Evolutionary conservation across 2,888 invertebrate species (phyloP).

Genomic region (Rhaphigaster nebulosa): DNA sequence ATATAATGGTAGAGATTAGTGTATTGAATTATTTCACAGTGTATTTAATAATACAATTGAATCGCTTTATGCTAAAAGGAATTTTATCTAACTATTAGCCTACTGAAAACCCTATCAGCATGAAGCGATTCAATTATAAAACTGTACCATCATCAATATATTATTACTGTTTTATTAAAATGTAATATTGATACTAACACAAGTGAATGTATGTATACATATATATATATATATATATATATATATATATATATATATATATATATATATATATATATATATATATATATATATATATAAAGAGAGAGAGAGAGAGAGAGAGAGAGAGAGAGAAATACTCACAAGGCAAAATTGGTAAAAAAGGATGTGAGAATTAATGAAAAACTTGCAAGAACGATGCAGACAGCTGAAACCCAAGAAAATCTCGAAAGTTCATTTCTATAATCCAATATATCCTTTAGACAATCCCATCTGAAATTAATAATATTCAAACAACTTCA

Average conservation of each 20-base stretch:
- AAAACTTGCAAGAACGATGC: slow-evolving; percentile 72
- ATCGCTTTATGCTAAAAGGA: too few relatives aligned
- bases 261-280: too few relatives aligned
- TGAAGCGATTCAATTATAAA: too few relatives aligned
- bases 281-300: too few relatives aligned
- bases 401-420: slow-evolving; percentile 76
- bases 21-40: background rate
- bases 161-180: slow-evolving; percentile 60
- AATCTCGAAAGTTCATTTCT: slow-evolving; percentile 76
- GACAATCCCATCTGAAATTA: slow-evolving; percentile 68
- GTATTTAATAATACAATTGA: background rate
- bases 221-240: too few relatives aligned
- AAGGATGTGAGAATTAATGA: slow-evolving; percentile 71
- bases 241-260: too few relatives aligned
- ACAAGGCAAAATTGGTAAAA: slow-evolving; percentile 64
- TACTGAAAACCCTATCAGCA: too few relatives aligned
- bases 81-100: too few relatives aligned
- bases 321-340: slow-evolving; percentile 68
- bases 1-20: background rate
- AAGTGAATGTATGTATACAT: too few relatives aligned
- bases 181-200: too few relatives aligned
- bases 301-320: too few relatives aligned
- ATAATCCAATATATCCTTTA: slow-evolving; percentile 72
- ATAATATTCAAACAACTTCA: background rate
- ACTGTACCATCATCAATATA: background rate